These are phyloP conservation scores for Grammomys surdaster DNA, from an alignment of 2,113 vertebrate species.

Conservation along the genomic window DNA sequence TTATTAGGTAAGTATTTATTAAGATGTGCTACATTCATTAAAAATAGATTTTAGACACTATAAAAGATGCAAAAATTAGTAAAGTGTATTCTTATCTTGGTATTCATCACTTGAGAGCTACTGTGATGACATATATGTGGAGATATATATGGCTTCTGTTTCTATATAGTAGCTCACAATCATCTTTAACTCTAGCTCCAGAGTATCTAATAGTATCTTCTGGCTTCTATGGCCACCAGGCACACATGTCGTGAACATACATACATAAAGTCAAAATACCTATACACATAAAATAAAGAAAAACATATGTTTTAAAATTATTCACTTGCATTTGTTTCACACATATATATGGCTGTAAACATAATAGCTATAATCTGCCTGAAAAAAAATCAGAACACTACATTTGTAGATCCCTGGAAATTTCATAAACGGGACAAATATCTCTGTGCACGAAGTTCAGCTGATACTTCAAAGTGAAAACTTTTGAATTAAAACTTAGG, in stretches of 20 bases:
- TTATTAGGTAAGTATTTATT: constrained; percentile 3
- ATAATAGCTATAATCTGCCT: not conserved
- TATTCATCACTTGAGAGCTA: not conserved
- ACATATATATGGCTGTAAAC: not conserved
- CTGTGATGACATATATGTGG: not conserved
- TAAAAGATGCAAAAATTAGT: not conserved
- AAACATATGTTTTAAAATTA: too few relatives aligned
- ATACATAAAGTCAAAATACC: too few relatives aligned
- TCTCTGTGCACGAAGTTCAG: not conserved
- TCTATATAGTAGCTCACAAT: too few relatives aligned
- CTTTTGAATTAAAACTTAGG: not conserved
- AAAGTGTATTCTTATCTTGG: not conserved
- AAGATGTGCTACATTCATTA: not conserved
- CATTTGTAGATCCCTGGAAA: not conserved
- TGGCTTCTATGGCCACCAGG: too few relatives aligned
- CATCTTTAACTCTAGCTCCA: too few relatives aligned
- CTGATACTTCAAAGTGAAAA: constrained; percentile 38
- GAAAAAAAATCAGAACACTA: not conserved
- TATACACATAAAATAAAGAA: too few relatives aligned
- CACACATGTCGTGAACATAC: too few relatives aligned
- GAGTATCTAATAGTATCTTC: too few relatives aligned
- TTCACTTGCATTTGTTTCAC: too few relatives aligned
- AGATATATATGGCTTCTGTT: too few relatives aligned
- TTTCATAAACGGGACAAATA: not conserved
- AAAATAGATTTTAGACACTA: not conserved